These are phyloP conservation scores for Limulus polyphemus DNA, from an alignment of 2,888 invertebrate genomes.

Conservation along the genomic window DNA sequence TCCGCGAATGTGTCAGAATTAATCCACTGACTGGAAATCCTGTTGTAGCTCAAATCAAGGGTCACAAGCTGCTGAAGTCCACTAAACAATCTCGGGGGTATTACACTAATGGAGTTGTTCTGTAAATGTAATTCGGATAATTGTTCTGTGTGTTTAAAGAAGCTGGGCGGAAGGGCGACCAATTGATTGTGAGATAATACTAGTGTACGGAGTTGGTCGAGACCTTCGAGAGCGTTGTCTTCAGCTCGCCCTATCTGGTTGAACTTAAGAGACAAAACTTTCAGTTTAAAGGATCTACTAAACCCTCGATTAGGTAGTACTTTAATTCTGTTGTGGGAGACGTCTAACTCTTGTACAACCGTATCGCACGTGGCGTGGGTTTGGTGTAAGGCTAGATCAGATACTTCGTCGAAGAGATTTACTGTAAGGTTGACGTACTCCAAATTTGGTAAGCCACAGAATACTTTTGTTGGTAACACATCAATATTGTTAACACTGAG, in stretches of 20 bases:
- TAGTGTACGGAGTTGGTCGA: constrained; percentile 50
- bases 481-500: constrained; percentile 24
- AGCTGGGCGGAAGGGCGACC: constrained; percentile 46
- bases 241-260: constrained; percentile 53
- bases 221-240: constrained; percentile 33
- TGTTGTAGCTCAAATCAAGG: constrained; percentile 74
- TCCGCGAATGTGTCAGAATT: constrained; percentile 72
- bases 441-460: constrained; percentile 23
- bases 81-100: constrained; percentile 66
- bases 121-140: constrained; percentile 78
- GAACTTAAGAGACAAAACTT: constrained; percentile 70
- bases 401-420: constrained; percentile 25
- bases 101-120: constrained; percentile 77
- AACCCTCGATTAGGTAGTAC: constrained; percentile 62
- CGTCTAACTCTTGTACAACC: constrained; percentile 26
- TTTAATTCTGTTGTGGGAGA: constrained; percentile 53
- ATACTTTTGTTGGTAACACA: constrained; percentile 18
- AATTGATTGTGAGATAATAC: constrained; percentile 57
- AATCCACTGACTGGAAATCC: constrained; percentile 68
- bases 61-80: constrained; percentile 71
- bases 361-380: not conserved
- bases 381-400: constrained; percentile 19
- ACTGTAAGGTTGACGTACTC: constrained; percentile 24
- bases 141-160: constrained; percentile 62
- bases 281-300: constrained; percentile 62